Conservation (phyloP, 1,140 invertebrate species). For the Drosophila biarmipes region DNA sequence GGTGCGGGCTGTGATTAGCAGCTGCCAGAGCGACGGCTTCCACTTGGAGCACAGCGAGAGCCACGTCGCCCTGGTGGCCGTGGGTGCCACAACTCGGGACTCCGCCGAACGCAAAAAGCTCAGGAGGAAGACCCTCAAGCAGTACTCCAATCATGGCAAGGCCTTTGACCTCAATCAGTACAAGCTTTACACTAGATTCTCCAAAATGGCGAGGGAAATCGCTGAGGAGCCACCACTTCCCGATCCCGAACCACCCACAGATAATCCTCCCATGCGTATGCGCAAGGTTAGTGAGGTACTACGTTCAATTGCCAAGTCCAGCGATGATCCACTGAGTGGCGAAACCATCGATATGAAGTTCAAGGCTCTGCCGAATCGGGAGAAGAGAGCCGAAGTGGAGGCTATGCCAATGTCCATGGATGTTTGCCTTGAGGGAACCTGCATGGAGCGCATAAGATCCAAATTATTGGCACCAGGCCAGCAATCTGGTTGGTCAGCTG, state of each 20-base stretch:
- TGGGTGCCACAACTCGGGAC: conserved; percentile 26
- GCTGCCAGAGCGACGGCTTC: conserved; percentile 59
- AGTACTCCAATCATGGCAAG: conserved; percentile 46
- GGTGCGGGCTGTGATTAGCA: conserved; percentile 49
- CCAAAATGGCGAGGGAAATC: conserved; percentile 18
- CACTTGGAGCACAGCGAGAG: conserved; percentile 48
- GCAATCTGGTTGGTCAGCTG: background rate
- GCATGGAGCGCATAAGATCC: conserved; percentile 10
- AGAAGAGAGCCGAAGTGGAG: background rate
- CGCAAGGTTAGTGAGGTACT: conserved; percentile 19
- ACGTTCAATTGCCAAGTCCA: conserved; percentile 36
- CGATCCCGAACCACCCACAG: background rate
- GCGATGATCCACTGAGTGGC: conserved; percentile 52
- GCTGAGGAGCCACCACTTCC: background rate
- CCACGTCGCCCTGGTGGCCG: conserved; percentile 51
- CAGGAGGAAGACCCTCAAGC: conserved; percentile 23
- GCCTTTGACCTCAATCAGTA: conserved; percentile 30
- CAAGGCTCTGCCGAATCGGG: background rate
- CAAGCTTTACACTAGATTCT: conserved; percentile 38
- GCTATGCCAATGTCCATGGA: conserved; percentile 14
- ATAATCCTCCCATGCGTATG: background rate
- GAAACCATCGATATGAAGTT: conserved; percentile 43
- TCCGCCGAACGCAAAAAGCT: conserved; percentile 27
- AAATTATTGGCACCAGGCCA: background rate
- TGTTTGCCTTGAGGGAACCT: conserved; percentile 14